A percentile compares a stretch with the other conserved stretches of the same genome.
Conservation (phyloP, 64 coral and sea anemone species). For the Stichodactyla helianthus region DNA sequence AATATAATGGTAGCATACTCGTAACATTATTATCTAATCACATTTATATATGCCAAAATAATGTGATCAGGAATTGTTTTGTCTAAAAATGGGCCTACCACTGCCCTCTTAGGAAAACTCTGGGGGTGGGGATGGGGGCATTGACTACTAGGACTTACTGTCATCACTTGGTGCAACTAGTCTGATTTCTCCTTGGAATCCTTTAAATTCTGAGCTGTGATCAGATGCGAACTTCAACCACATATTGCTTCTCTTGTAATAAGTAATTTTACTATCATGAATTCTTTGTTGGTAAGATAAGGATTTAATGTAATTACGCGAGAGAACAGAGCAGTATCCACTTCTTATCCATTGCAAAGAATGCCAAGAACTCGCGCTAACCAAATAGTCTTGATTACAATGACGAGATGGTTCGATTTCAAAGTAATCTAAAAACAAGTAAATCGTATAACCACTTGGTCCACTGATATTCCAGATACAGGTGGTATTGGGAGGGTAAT, state of each 20-base stretch:
- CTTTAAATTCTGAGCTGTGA: conserved; percentile 6
- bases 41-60: too few relatives aligned
- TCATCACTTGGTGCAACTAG: neutral
- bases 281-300: neutral
- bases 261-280: neutral
- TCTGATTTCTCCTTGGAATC: conserved; percentile 12
- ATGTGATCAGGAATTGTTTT: too few relatives aligned
- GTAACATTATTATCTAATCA: too few relatives aligned
- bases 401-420: neutral
- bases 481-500: neutral
- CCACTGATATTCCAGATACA: conserved; percentile 11
- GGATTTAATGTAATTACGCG: neutral
- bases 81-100: too few relatives aligned
- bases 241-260: neutral
- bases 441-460: neutral
- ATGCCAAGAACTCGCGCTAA: too few relatives aligned
- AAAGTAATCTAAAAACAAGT: neutral
- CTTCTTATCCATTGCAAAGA: neutral
- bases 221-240: conserved; percentile 7
- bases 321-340: neutral
- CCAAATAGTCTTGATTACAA: neutral
- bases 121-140: neutral
- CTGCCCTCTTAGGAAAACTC: too few relatives aligned
- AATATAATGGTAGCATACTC: too few relatives aligned
- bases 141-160: neutral